These are phyloP conservation scores for Numenius arquata DNA, from an alignment of 2,113 vertebrate species.

Conservation along the genomic window DNA sequence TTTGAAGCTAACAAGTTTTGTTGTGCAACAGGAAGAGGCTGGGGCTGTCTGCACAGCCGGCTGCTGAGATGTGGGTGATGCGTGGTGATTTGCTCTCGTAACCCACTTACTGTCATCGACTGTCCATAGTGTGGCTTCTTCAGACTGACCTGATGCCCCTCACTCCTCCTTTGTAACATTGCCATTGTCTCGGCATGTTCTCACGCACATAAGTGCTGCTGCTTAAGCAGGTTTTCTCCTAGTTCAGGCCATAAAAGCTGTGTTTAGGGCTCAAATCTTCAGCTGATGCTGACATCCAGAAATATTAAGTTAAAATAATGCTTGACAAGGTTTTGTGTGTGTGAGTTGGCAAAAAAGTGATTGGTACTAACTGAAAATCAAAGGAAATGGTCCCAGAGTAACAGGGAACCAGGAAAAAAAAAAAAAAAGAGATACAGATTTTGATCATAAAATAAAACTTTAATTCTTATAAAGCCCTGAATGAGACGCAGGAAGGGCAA, in stretches of 20 bases:
- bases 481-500: constrained; percentile 57
- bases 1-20: background rate
- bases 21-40: background rate
- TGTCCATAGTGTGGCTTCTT: rapidly evolving
- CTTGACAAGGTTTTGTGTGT: background rate
- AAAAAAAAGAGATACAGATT: background rate
- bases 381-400: background rate
- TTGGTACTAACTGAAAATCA: background rate
- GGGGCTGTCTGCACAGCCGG: background rate
- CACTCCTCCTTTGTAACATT: rapidly evolving
- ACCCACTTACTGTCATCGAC: rapidly evolving
- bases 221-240: background rate
- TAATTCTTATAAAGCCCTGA: constrained; percentile 45
- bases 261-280: background rate
- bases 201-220: background rate
- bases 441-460: constrained; percentile 51
- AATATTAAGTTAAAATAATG: background rate
- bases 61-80: rapidly evolving
- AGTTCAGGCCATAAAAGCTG: background rate
- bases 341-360: background rate
- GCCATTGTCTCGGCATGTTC: rapidly evolving
- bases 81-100: too few species aligned
- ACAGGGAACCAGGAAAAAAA: background rate
- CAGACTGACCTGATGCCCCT: background rate
- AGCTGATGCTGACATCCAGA: background rate